Conservation (phyloP, 2,797 vertebrate genomes). For the Trachops cirrhosus region DNA sequence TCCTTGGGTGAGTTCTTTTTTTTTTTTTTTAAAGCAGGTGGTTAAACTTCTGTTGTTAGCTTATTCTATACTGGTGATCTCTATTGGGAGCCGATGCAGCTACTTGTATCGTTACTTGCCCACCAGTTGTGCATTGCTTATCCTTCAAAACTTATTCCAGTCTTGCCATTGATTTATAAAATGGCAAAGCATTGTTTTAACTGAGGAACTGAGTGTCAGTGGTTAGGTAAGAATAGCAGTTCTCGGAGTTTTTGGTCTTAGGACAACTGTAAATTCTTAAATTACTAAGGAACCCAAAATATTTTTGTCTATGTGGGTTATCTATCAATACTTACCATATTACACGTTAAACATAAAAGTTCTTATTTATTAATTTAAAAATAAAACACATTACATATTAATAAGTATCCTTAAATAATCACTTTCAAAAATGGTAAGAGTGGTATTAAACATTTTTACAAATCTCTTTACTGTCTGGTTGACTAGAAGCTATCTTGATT, state of each 20-base stretch:
- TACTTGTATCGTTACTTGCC: not conserved
- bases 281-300: not conserved
- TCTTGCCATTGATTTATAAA: not conserved
- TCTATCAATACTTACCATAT: not conserved
- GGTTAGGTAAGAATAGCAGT: not conserved
- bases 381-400: not conserved
- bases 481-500: not conserved
- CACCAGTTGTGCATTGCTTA: not conserved
- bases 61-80: not conserved
- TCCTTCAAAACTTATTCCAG: not conserved
- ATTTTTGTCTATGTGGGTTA: not conserved
- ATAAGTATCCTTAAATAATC: not conserved
- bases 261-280: not conserved
- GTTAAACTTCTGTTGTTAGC: not conserved
- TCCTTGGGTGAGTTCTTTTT: not conserved
- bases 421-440: not conserved
- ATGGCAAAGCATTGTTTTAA: not conserved
- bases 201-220: not conserved
- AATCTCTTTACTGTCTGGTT: not conserved
- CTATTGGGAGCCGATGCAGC: not conserved
- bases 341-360: not conserved
- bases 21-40: not conserved
- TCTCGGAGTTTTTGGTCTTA: not conserved
- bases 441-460: not conserved
- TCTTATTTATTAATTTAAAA: slow-evolving; percentile 26